These are phyloP conservation scores for Ophion obscuratus DNA, from an alignment of 2,888 invertebrate species.

Conservation along the genomic window DNA sequence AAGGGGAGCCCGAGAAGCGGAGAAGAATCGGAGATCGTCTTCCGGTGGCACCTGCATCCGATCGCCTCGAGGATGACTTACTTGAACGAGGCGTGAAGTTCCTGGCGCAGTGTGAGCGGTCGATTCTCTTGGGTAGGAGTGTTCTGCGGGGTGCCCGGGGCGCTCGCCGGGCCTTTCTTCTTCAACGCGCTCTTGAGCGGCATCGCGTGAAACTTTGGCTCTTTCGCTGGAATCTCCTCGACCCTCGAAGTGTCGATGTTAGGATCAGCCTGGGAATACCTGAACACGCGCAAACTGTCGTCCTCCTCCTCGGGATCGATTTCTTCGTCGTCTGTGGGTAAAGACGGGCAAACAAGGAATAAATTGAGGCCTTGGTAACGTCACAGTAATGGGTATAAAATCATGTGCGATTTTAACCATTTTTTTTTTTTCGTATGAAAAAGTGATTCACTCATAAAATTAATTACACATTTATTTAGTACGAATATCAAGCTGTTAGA, in stretches of 20 bases:
- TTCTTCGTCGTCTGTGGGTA: slow-evolving; percentile 87
- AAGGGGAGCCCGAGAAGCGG: slow-evolving; percentile 32
- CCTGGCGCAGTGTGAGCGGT: slow-evolving; percentile 89
- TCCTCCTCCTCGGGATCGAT: slow-evolving; percentile 88
- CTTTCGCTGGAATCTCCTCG: slow-evolving; percentile 96
- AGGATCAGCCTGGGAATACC: slow-evolving; percentile 87
- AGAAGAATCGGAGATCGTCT: slow-evolving; percentile 43
- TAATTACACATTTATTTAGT: no score
- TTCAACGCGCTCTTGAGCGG: slow-evolving; percentile 97
- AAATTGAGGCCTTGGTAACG: no score
- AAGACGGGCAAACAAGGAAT: no score
- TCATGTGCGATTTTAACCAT: no score
- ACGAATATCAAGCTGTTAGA: no score
- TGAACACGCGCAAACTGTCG: slow-evolving; percentile 85
- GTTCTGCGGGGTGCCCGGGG: slow-evolving; percentile 88
- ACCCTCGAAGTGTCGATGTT: slow-evolving; percentile 92
- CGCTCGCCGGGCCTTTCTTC: slow-evolving; percentile 89
- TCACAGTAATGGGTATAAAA: no score
- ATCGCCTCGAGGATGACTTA: slow-evolving; percentile 83
- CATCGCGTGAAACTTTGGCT: slow-evolving; percentile 95
- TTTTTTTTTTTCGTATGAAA: no score
- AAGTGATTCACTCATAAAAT: no score
- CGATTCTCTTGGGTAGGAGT: slow-evolving; percentile 91
- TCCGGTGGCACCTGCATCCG: slow-evolving; percentile 35
- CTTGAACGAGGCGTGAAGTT: slow-evolving; percentile 93